These are phyloP conservation scores for Oplegnathus fasciatus DNA, from an alignment of 2,113 vertebrate species.

Conservation along the genomic window DNA sequence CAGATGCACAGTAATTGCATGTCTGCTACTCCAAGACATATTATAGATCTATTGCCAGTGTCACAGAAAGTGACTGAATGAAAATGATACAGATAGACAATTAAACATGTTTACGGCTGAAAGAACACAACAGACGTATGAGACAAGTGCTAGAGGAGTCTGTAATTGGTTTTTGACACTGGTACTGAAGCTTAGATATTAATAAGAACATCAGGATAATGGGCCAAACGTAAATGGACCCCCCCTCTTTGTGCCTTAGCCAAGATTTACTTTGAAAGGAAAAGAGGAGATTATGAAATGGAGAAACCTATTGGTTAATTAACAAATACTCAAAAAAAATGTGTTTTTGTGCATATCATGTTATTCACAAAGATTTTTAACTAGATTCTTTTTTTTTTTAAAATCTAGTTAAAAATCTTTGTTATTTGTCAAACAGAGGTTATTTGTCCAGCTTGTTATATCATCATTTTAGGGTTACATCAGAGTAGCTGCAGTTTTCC, in stretches of 20 bases:
- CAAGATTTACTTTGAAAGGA: conserved; percentile 5
- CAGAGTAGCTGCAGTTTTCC: neutral
- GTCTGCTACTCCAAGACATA: neutral
- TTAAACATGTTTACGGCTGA: conserved; percentile 42
- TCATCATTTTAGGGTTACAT: neutral
- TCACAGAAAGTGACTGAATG: conserved; percentile 7
- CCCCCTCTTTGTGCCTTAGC: neutral
- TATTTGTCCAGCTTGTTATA: neutral
- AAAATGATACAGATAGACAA: conserved; percentile 39
- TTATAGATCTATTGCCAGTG: conserved; percentile 1
- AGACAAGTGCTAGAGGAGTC: conserved; percentile 17
- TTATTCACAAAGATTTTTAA: neutral
- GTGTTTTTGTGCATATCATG: neutral
- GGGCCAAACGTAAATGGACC: conserved; percentile 25
- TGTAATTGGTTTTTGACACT: conserved; percentile 38
- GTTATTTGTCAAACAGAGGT: neutral
- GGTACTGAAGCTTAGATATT: conserved; percentile 36
- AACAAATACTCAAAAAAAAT: neutral
- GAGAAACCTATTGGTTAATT: conserved; percentile 4
- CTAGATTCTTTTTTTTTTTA: neutral
- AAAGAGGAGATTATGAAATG: conserved; percentile 15
- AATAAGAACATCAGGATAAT: conserved; percentile 45
- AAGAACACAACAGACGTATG: conserved; percentile 13
- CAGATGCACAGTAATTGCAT: neutral
- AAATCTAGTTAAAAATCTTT: too few relatives aligned